phyloP scores from a whole-genome alignment of 2,113 vertebrate genomes.

The Sinosuthora webbiana region DNA sequence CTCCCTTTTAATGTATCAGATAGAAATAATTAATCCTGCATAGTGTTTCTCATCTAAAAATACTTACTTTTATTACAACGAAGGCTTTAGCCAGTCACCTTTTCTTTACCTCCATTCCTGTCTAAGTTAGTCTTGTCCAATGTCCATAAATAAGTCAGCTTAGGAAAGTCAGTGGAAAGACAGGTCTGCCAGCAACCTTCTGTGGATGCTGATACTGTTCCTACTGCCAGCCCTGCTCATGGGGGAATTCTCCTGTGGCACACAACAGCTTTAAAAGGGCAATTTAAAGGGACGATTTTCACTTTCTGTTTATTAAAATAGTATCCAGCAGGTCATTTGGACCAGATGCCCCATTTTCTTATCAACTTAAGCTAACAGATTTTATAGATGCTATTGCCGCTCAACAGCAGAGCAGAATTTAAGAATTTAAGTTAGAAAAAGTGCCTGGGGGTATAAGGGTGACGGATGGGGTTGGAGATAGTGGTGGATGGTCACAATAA shows the following conservation, averaged over 20 bases:
- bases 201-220: background rate
- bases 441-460: background rate
- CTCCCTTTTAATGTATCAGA: background rate
- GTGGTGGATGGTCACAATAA: background rate
- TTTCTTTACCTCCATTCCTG: conserved; percentile 11
- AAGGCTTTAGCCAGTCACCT: conserved; percentile 6
- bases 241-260: background rate
- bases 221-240: background rate
- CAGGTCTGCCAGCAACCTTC: conserved; percentile 37
- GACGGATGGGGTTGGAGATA: background rate
- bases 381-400: background rate
- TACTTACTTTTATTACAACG: background rate
- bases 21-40: background rate
- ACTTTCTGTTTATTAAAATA: conserved; percentile 34
- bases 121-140: conserved; percentile 8
- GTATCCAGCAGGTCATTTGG: background rate
- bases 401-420: background rate
- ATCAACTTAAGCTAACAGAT: background rate
- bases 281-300: conserved; percentile 18
- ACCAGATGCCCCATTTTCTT: background rate
- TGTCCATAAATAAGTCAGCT: conserved; percentile 58
- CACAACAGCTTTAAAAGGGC: background rate
- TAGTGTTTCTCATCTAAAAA: conserved; percentile 11
- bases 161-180: conserved; percentile 46
- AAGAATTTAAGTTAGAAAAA: background rate